Percentiles rank a stretch among this genome's conserved stretches.
Evolutionary conservation across 2,113 vertebrate species (phyloP).

Genomic region (Passerina amoena): DNA sequence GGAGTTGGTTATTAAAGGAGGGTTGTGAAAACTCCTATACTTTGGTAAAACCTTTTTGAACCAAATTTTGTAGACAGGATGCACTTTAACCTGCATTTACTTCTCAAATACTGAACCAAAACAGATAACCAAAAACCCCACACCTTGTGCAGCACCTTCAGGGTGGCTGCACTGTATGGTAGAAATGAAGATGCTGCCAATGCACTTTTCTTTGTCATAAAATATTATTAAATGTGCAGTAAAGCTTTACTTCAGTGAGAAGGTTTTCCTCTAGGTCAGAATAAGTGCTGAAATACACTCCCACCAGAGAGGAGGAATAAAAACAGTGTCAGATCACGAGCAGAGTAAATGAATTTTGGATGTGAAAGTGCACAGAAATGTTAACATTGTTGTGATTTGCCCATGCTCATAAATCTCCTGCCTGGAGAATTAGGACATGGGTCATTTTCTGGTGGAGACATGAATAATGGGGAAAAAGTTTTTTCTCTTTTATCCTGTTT

Average conservation of each 20-base stretch:
- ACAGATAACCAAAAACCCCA: background rate
- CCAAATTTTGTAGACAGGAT: fast-evolving
- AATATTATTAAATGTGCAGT: background rate
- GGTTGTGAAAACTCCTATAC: background rate
- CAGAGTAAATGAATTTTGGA: background rate
- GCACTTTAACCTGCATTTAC: background rate
- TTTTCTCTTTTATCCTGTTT: background rate
- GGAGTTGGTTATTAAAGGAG: background rate
- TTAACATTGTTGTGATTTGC: background rate
- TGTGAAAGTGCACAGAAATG: background rate
- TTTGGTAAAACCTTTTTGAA: background rate
- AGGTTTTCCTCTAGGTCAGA: background rate
- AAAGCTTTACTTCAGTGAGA: background rate
- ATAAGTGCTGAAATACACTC: background rate
- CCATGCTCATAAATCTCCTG: background rate
- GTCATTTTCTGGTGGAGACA: background rate
- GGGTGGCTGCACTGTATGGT: background rate
- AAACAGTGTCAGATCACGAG: background rate
- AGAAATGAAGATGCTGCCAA: background rate
- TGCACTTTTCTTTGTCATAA: background rate
- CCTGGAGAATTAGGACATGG: background rate
- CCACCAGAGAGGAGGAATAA: background rate
- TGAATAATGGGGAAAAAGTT: background rate
- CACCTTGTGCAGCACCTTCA: background rate
- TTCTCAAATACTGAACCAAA: background rate